Evolutionary conservation across 2,113 vertebrate species (phyloP).

Genomic region (human (Homo sapiens)): GRCh38 chr15:81690001-81690500

Average conservation of each 20-base stretch:
- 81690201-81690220: not conserved
- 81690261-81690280: not conserved
- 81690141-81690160: not conserved
- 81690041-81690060: too few species aligned
- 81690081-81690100: too few species aligned
- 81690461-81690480: not conserved
- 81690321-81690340: not conserved
- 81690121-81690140: too few species aligned
- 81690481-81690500: not conserved
- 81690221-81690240: not conserved
- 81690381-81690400: not conserved
- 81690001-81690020: not conserved
- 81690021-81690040: not conserved
- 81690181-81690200: not conserved
- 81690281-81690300: not conserved
- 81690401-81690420: not conserved
- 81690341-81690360: not conserved
- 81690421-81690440: not conserved
- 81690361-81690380: not conserved
- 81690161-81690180: not conserved
- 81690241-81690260: not conserved
- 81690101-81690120: too few species aligned
- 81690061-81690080: not conserved
- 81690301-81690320: not conserved
- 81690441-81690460: not conserved